Evolutionary conservation across 2,113 vertebrate species (phyloP), one percentile per base, ranked within the genome.

Genomic region (Siniperca chuatsi): DNA sequence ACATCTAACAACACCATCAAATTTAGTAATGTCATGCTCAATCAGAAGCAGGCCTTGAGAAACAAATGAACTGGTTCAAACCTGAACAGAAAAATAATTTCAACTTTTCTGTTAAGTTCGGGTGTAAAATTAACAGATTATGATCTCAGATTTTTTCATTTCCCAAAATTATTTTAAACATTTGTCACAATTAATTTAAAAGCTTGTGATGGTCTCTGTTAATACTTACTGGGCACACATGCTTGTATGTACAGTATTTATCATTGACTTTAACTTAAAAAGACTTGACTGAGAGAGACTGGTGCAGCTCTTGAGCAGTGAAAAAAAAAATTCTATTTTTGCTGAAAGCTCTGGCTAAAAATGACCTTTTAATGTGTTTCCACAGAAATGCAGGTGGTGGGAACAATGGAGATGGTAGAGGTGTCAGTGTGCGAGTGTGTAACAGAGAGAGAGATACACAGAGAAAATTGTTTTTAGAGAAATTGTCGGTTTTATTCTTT

Each of bases 331-430:
- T 20, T 50, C 75, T 84, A 2, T 78, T 44, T 64, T 65, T 64
- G 21, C 69, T 23, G 44, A 62, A 69, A 25, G 12, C 48, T 66
- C 11, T 35, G 25, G 33, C 52, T 75, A 57, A 80, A 74, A 79
- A 85, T 37, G 4, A 46, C 21, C 11, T 57, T 65, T 29, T 72
- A 8, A 29, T 74, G 65, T 66, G 76, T 68, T 85, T 81, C 55
- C 66, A 62, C 69, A 44, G 75, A 57, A 44, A 61, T 80, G 29
- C 79, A 87, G 37, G 62, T 76, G 78, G 64, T 76, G 72, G 73
- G 69, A 87, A 77, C 72, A 72, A 46, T 81, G 48, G 60, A 20
- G 52, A 18, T 35, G 65, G 35, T 44, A 20, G 64, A 70, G 57
- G 83, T 86, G 78, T 50, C n/a, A 40, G 73, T 4, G 61, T 77